Evolutionary conservation across 2,888 invertebrate genomes (phyloP), one percentile per base, ranked within the genome.

Genomic region (Asteroscopus sphinx): DNA sequence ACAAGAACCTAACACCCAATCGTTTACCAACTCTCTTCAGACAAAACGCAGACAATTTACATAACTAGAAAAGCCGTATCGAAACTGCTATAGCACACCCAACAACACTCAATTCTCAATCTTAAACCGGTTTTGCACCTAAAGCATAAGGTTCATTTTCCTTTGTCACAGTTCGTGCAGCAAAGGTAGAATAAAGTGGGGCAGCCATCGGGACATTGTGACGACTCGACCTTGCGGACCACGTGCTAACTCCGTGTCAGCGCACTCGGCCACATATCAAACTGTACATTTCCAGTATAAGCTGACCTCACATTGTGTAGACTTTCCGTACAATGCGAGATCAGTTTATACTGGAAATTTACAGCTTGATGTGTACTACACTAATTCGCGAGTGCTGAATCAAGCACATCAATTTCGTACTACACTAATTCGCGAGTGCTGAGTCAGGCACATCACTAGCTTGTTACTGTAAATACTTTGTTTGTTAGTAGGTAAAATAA

Each of bases 171-270:
- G 12, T 28, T 41, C 40, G 39, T 15, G 17, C 17, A 59, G 21
- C 51, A 53, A 67, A 69, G 61, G 68, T 71, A 65, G 37, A 48
- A 32, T 25, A 33, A 62, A 60, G 76, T 73, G 65, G 73, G 68
- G 72, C 69, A 71, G 65, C 39, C 71, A 73, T 68, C 79, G 77
- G 77, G 77, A 64, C 77, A 74, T 67, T 66, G 68, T 68, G 60
- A 42, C 57, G 59, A 63, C 59, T 57, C 85, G 89, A 85, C 90
- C 90, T 90, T 90, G 90, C 79, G 48, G 12, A 68, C 84, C 89
- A 89, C 88, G 89, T 89, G 89, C 76, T 81, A 17, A 44, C 55
- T 44, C 59, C 83, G 83, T 86, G 85, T 73, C 71, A 74, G 68
- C 70, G 75, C 59, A 76, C 75, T 60, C 63, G 60, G 68, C 58